Evolutionary conservation across 53 echinoderm and acorn worm genomes (phyloP).

Genomic region (Pentamera pediparva): DNA sequence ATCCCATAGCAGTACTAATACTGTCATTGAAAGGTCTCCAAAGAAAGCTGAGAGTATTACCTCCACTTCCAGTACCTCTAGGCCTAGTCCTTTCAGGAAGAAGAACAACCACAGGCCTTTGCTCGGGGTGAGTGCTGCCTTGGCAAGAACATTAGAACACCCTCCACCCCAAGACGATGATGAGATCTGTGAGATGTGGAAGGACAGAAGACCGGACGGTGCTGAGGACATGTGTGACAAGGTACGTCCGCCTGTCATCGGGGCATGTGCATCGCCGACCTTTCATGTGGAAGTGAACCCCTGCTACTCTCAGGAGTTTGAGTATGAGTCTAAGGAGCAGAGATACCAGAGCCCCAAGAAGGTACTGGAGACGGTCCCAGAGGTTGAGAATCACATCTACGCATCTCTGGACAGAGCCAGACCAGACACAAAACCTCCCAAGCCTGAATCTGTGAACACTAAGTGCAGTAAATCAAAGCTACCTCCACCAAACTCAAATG

Average conservation of each 20-base stretch:
- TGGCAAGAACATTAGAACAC: conserved; percentile 46
- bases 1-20: conserved; percentile 43
- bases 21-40: conserved; percentile 18
- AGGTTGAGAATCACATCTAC: conserved; percentile 36
- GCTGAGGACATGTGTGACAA: conserved; percentile 77
- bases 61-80: conserved; percentile 55
- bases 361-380: conserved; percentile 19
- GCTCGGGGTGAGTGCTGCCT: conserved; percentile 51
- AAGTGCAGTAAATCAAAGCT: conserved; percentile 18
- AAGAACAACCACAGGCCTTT: conserved; percentile 8
- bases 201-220: conserved; percentile 76
- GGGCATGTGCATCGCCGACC: conserved; percentile 86
- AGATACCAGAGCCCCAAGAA: conserved; percentile 30
- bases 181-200: conserved; percentile 38
- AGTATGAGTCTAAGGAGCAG: conserved; percentile 54
- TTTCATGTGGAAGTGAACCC: conserved; percentile 96
- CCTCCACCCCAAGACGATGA: conserved; percentile 35
- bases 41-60: conserved; percentile 38
- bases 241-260: conserved; percentile 86
- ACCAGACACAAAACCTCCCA: conserved; percentile 9
- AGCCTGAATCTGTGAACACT: neutral
- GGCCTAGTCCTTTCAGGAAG: conserved; percentile 15
- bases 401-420: conserved; percentile 11
- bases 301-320: conserved; percentile 86
- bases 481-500: conserved; percentile 16